These are phyloP conservation scores for Lasioglossum malachurum DNA, from an alignment of 2,888 invertebrate species.

Conservation along the genomic window DNA sequence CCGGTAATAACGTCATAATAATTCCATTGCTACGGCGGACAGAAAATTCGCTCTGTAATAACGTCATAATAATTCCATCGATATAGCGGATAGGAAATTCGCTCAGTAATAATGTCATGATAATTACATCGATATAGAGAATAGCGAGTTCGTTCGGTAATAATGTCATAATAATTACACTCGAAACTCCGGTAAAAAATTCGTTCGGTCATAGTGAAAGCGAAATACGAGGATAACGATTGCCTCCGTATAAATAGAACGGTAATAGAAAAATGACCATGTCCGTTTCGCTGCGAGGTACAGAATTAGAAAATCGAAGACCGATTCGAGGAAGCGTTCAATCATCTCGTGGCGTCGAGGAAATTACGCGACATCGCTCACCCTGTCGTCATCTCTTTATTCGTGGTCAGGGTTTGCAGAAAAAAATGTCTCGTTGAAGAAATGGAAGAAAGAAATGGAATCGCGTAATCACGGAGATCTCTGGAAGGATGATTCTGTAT, in stretches of 20 bases:
- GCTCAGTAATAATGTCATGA: not conserved
- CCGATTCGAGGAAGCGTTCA: not conserved
- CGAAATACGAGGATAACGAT: not conserved
- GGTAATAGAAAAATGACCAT: slow-evolving; percentile 2
- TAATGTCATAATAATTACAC: not conserved
- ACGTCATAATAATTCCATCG: not conserved
- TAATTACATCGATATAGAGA: not conserved
- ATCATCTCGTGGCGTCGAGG: not conserved
- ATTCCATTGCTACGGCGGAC: not conserved
- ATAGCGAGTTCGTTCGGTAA: not conserved
- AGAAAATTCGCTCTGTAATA: not conserved
- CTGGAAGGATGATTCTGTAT: not conserved
- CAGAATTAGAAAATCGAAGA: slow-evolving; percentile 2
- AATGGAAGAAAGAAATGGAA: not conserved
- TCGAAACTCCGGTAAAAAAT: not conserved
- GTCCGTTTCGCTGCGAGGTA: not conserved
- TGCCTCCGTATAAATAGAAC: not conserved
- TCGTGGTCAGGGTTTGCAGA: not conserved
- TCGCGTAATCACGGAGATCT: not conserved
- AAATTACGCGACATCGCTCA: not conserved
- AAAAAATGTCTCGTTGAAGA: not conserved
- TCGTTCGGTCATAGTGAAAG: not conserved
- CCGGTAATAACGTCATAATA: not conserved
- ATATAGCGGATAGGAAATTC: not conserved
- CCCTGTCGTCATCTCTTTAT: not conserved